These are phyloP conservation scores for Drosophila burlai DNA, from an alignment of 1,140 invertebrate genomes.

Conservation along the genomic window DNA sequence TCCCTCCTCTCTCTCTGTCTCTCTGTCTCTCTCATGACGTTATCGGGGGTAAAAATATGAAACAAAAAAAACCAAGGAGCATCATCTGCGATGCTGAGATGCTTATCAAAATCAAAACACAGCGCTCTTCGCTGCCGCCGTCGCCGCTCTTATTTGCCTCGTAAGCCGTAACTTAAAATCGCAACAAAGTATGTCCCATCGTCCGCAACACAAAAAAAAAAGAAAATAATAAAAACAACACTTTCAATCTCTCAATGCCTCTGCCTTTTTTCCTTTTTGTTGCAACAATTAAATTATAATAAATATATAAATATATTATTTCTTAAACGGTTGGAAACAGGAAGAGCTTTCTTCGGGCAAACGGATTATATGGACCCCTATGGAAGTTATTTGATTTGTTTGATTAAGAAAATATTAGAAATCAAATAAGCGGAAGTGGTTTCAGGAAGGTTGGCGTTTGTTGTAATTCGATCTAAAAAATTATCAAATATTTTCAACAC, in stretches of 20 bases:
- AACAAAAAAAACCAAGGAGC: neutral
- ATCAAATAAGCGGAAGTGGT: neutral
- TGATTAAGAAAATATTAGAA: neutral
- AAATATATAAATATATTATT: neutral
- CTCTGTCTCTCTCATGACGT: slow-evolving; percentile 24
- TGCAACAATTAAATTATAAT: slow-evolving; percentile 5
- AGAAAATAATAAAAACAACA: neutral
- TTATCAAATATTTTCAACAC: neutral
- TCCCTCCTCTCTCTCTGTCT: neutral
- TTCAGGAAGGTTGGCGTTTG: neutral
- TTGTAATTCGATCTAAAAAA: neutral
- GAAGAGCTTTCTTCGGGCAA: neutral
- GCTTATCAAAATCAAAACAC: slow-evolving; percentile 30
- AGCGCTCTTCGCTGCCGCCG: slow-evolving; percentile 7
- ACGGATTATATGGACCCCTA: neutral
- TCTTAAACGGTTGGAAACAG: neutral
- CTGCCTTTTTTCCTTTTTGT: neutral
- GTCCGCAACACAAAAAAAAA: neutral
- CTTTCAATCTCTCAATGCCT: slow-evolving; percentile 10
- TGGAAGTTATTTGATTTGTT: neutral
- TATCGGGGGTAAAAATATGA: slow-evolving; percentile 20
- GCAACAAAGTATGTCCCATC: slow-evolving; percentile 29
- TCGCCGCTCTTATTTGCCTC: slow-evolving; percentile 18
- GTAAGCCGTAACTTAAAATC: slow-evolving; percentile 10
- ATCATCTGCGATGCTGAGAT: slow-evolving; percentile 19